A percentile compares a stretch with the other conserved stretches of the same genome.
Conservation (phyloP, 2,797 vertebrate species). For the Mormyrops boulengeri region DNA sequence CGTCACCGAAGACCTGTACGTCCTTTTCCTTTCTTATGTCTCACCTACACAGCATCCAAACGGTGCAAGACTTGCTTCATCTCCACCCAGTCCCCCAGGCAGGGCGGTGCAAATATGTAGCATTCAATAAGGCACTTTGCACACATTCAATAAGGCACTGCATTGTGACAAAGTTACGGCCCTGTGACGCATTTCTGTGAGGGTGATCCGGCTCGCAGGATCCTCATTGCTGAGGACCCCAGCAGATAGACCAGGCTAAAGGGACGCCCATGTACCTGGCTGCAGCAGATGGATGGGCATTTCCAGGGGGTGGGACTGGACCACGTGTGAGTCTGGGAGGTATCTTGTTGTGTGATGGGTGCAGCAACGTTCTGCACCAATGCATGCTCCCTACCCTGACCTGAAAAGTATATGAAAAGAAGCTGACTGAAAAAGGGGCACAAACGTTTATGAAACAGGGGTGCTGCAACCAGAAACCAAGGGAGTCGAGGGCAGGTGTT, state of each 20-base stretch:
- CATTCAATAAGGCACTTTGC: neutral
- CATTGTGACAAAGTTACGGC: neutral
- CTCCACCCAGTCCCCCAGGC: neutral
- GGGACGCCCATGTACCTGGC: too few species aligned
- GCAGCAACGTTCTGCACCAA: neutral
- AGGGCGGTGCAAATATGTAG: neutral
- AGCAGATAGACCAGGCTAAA: neutral
- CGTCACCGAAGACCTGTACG: neutral
- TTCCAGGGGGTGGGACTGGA: neutral
- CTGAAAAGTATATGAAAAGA: neutral
- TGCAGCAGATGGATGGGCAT: neutral
- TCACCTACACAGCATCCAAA: neutral
- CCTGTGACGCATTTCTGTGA: neutral
- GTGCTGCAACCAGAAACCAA: neutral
- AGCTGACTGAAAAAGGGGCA: neutral
- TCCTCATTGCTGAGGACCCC: neutral
- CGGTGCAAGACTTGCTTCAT: neutral
- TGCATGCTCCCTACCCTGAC: neutral
- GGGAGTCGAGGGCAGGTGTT: neutral
- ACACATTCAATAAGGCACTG: neutral
- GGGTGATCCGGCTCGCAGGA: neutral
- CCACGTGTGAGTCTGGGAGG: neutral
- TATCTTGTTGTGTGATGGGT: neutral
- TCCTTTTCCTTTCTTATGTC: neutral
- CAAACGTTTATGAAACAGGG: neutral